phyloP scores from a whole-genome alignment of 2,888 invertebrate genomes.

The Ceratothoa steindachneri region DNA sequence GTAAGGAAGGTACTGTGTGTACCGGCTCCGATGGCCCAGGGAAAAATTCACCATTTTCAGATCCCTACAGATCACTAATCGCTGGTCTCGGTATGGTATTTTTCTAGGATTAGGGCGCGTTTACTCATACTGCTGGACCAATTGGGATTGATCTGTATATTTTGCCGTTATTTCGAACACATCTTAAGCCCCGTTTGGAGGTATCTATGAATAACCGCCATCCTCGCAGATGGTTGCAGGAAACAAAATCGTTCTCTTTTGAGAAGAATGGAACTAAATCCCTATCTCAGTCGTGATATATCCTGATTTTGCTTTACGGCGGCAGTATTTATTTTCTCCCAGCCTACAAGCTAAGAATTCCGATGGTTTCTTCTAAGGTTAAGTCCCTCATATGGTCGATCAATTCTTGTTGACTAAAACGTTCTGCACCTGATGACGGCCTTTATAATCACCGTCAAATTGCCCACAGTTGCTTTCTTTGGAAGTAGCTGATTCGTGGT shows the following conservation, averaged over 20 bases:
- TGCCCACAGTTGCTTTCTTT: background rate
- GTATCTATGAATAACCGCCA: background rate
- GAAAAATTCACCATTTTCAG: constrained; percentile 18
- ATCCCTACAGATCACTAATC: background rate
- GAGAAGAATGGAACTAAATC: background rate
- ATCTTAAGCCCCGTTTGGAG: background rate
- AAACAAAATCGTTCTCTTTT: constrained; percentile 1
- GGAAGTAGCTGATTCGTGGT: background rate
- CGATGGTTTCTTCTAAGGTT: background rate
- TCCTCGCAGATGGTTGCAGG: background rate
- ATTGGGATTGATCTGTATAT: background rate
- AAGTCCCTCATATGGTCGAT: background rate
- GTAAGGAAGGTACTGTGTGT: constrained; percentile 5
- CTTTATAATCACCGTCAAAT: background rate
- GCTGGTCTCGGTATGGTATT: background rate
- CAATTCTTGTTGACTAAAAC: too few species aligned
- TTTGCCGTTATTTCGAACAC: background rate
- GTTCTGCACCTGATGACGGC: background rate
- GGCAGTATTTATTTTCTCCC: background rate
- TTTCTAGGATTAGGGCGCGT: background rate
- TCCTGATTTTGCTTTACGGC: background rate
- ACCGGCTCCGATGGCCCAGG: constrained; percentile 1
- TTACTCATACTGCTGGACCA: background rate
- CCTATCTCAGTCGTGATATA: background rate
- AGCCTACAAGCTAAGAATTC: background rate